A percentile compares a stretch with the other conserved stretches of the same genome.
These are phyloP conservation scores for Daubentonia madagascariensis DNA, from an alignment of 2,113 vertebrate genomes.

Conservation along the genomic window DNA sequence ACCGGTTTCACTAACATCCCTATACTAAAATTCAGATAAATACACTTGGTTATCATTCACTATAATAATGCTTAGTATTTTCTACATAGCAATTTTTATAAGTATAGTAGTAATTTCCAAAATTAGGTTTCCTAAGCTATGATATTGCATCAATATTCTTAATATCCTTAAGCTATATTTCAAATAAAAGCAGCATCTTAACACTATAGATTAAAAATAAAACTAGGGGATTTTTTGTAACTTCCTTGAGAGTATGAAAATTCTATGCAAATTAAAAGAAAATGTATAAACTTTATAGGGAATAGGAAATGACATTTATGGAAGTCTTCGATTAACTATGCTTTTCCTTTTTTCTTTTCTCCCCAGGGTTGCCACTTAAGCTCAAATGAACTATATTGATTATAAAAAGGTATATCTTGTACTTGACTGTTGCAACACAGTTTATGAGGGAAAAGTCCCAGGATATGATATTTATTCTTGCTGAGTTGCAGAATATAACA, in stretches of 20 bases:
- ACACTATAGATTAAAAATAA: neutral
- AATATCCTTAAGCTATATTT: neutral
- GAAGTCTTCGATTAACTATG: neutral
- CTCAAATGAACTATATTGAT: constrained; percentile 46
- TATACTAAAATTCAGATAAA: constrained; percentile 14
- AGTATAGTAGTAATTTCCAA: neutral
- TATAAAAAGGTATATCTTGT: constrained; percentile 29
- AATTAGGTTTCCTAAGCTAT: neutral
- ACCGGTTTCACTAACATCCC: constrained; percentile 20
- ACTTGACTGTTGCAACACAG: neutral
- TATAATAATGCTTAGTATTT: neutral
- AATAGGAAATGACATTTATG: neutral
- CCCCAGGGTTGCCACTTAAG: neutral
- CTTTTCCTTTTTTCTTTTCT: neutral
- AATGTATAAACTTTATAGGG: neutral
- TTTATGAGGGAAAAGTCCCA: constrained; percentile 34
- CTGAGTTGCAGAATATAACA: constrained; percentile 53
- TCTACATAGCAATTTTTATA: neutral
- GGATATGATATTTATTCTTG: constrained; percentile 57
- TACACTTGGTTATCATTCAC: neutral
- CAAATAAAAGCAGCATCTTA: neutral
- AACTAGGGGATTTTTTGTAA: neutral
- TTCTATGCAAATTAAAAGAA: constrained; percentile 23
- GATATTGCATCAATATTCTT: neutral
- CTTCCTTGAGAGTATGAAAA: neutral